phyloP scores from a whole-genome alignment of 1,140 invertebrate species.

The Ectropis grisescens region DNA sequence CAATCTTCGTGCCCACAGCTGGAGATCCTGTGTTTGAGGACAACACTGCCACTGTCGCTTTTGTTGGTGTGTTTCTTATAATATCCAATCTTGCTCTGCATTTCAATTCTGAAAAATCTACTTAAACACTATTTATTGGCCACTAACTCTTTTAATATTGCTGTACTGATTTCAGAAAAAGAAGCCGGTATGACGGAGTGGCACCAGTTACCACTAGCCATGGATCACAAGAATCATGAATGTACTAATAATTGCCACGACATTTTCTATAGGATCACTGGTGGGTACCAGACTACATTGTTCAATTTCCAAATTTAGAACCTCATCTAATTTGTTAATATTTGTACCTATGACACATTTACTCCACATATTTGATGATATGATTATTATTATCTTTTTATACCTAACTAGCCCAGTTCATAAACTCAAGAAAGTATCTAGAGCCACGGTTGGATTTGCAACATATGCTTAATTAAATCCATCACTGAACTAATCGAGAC shows the following conservation, averaged over 20 bases:
- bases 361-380: too few relatives aligned
- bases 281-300: constrained; percentile 42
- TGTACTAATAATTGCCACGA: constrained; percentile 40
- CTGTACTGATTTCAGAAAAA: constrained; percentile 57
- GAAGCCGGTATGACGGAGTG: constrained; percentile 39
- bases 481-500: too few relatives aligned
- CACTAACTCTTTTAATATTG: too few relatives aligned
- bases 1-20: constrained; percentile 57
- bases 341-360: too few relatives aligned
- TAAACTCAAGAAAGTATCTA: too few relatives aligned
- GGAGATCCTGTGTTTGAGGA: constrained; percentile 39
- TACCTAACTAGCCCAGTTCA: too few relatives aligned
- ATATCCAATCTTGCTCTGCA: too few relatives aligned
- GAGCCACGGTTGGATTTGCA: too few relatives aligned
- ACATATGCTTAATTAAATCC: too few relatives aligned
- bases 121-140: background rate
- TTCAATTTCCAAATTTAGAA: too few relatives aligned
- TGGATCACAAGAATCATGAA: constrained; percentile 54
- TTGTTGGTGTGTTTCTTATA: constrained; percentile 27
- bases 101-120: background rate
- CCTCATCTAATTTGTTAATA: too few relatives aligned
- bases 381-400: too few relatives aligned
- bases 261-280: constrained; percentile 63
- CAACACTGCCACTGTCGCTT: constrained; percentile 16
- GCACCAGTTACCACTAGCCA: constrained; percentile 38